Evolutionary conservation across 2,113 vertebrate genomes (phyloP), one percentile per base, ranked within the genome.

Genomic region (Heterotilapia buettikoferi): DNA sequence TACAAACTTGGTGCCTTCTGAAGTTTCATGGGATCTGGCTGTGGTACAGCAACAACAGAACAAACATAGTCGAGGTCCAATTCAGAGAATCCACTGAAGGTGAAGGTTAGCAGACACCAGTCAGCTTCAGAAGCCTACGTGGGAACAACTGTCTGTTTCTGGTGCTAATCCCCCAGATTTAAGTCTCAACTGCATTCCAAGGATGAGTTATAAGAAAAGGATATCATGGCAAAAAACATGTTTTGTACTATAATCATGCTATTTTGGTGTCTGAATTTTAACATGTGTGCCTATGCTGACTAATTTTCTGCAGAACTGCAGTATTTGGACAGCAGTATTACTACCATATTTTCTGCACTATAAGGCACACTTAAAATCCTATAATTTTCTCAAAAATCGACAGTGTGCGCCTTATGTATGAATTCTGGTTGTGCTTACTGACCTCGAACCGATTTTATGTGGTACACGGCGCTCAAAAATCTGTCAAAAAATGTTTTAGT

Each of bases 391-490:
- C 53, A 54, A 7, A 54, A 54, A 0, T 7, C 0, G 0, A 21
- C 6, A 24, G 10, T 54, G 29, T 29, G 2, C 3, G 0, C 6
- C 10, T 54, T 54, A 53, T 53, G 50, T 52, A 52, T 52, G 0
- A 9, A 52, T 52, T 5, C 47, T 50, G 47, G 16, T 50, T 19
- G 47, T 50, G 18, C 7, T 52, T 52, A 52, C 19, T 56, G 54
- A 56, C 54, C 6, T 13, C 4, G 0, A 26, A 26, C 11, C 1
- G 0, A 56, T 56, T 24, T 56, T 56, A 56, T 24, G 11, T 13
- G 11, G 2, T 56, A 56, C 0, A 24, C 11, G 1, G 21, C 1
- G 2, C 3, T 56, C 0, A 4, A 1, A 13, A 56, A 56, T 24
- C 11, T 1, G 53, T 56, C 21, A 56, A 56, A 6, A 54, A 56